phyloP scores from a whole-genome alignment of 2,113 vertebrate genomes.

The Aptenodytes forsteri region DNA sequence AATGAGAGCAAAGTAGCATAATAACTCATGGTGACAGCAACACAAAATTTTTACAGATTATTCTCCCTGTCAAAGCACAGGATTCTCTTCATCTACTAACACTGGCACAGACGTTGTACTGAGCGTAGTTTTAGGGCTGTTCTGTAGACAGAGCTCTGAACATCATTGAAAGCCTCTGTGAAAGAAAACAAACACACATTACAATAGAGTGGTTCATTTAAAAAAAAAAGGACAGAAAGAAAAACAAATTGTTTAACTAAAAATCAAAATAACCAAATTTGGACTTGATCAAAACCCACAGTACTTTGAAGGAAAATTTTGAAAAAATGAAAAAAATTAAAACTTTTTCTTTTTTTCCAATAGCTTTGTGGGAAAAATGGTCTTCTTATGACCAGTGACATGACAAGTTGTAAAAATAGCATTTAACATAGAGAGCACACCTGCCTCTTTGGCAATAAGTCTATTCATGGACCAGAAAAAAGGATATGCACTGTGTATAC shows the following conservation, averaged over 20 bases:
- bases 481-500: not conserved
- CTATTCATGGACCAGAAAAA: not conserved
- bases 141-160: conserved; percentile 78
- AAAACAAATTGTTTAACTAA: not conserved
- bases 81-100: conserved; percentile 71
- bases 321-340: not conserved
- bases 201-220: not conserved
- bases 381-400: not conserved
- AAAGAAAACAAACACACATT: conserved; percentile 21
- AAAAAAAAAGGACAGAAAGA: not conserved
- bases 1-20: not conserved
- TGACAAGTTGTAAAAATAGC: rapidly evolving
- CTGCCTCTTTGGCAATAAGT: not conserved
- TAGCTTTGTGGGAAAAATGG: not conserved
- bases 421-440: not conserved
- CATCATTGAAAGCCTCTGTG: conserved; percentile 70
- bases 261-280: not conserved
- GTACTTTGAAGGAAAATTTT: not conserved
- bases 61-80: not conserved
- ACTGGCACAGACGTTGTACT: conserved; percentile 81
- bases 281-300: not conserved
- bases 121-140: conserved; percentile 81
- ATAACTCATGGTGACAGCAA: not conserved
- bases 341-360: not conserved
- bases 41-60: not conserved